phyloP scores from a whole-genome alignment of 2,113 vertebrate species.

The Gadus macrocephalus region DNA sequence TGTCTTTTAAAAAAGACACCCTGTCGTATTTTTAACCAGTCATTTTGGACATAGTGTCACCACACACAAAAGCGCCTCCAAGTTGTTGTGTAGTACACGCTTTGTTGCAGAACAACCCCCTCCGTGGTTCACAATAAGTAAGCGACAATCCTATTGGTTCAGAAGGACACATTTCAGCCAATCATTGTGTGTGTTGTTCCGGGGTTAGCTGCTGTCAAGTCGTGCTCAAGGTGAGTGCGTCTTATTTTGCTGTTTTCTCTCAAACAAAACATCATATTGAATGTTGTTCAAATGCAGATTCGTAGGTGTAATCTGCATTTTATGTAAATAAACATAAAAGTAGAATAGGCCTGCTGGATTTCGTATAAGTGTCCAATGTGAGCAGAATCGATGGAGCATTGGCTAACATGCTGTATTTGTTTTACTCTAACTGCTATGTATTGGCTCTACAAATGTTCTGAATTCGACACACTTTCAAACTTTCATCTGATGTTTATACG shows the following conservation, averaged over 20 bases:
- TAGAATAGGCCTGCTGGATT: too few relatives aligned
- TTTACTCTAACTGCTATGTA: too few relatives aligned
- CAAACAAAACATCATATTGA: not conserved
- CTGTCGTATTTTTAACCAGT: too few relatives aligned
- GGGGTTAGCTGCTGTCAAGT: not conserved
- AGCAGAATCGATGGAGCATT: too few relatives aligned
- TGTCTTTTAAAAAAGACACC: too few relatives aligned
- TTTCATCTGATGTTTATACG: too few relatives aligned
- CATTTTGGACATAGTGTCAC: too few relatives aligned
- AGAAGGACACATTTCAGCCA: slow-evolving; percentile 16
- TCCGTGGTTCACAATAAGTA: slow-evolving; percentile 17
- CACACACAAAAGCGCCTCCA: not conserved
- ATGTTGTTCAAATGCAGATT: not conserved
- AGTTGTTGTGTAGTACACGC: slow-evolving; percentile 27
- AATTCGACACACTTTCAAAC: too few relatives aligned
- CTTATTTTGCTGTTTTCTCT: not conserved
- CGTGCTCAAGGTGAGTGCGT: slow-evolving; percentile 65
- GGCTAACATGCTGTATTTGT: too few relatives aligned
- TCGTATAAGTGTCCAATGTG: too few relatives aligned
- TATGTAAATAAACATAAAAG: not conserved
- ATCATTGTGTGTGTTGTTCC: slow-evolving; percentile 25
- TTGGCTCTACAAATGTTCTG: too few relatives aligned
- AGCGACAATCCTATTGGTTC: slow-evolving; percentile 52
- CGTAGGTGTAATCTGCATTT: not conserved
- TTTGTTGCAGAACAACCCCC: not conserved